Evolutionary conservation across 2,888 invertebrate genomes (phyloP).

Genomic region (Abscondita cerata): DNA sequence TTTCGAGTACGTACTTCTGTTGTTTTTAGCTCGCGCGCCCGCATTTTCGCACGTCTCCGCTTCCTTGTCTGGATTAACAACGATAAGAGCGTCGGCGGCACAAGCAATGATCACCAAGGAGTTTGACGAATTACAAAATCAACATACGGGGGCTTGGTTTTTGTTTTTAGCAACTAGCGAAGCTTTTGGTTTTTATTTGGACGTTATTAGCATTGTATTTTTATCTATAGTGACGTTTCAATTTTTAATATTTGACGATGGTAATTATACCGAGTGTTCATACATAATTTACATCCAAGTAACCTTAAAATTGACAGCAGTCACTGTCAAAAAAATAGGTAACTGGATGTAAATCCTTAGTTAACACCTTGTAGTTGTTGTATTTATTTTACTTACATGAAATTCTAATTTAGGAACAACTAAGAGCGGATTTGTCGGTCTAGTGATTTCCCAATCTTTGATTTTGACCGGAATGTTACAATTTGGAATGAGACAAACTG

Average conservation of each 20-base stretch:
- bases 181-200: slow-evolving; percentile 71
- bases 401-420: slow-evolving; percentile 58
- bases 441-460: slow-evolving; percentile 75
- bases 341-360: too few relatives aligned
- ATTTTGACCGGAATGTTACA: slow-evolving; percentile 83
- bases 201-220: slow-evolving; percentile 69
- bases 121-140: slow-evolving; percentile 76
- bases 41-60: slow-evolving; percentile 92
- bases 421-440: slow-evolving; percentile 72
- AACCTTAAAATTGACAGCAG: too few relatives aligned
- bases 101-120: slow-evolving; percentile 76
- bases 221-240: slow-evolving; percentile 69
- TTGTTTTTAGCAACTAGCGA: slow-evolving; percentile 66
- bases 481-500: slow-evolving; percentile 79
- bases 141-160: slow-evolving; percentile 70
- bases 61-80: slow-evolving; percentile 83
- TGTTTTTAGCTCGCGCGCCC: slow-evolving; percentile 76
- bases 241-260: slow-evolving; percentile 66
- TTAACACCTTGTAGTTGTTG: too few relatives aligned
- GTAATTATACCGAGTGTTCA: too few relatives aligned
- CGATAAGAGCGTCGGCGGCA: slow-evolving; percentile 81
- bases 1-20: neutral
- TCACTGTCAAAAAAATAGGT: too few relatives aligned
- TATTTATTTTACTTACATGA: neutral
- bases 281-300: too few relatives aligned